phyloP scores from a whole-genome alignment of 2,888 invertebrate species.

The Eupithecia pulchellata region DNA sequence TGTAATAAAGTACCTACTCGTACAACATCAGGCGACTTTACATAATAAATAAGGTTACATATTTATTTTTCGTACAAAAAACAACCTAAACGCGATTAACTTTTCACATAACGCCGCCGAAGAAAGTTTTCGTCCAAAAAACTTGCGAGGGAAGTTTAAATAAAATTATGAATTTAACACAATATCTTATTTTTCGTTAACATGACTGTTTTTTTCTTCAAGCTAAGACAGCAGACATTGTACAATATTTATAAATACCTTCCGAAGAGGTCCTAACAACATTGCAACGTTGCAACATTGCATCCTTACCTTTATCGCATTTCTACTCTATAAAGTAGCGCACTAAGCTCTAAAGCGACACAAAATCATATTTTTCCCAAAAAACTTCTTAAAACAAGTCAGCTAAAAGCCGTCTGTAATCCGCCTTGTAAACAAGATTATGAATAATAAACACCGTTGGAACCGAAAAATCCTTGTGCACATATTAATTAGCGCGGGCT shows the following conservation, averaged over 20 bases:
- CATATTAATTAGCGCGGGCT: slow-evolving; percentile 63
- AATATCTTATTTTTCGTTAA: background rate
- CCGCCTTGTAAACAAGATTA: slow-evolving; percentile 49
- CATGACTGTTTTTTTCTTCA: background rate
- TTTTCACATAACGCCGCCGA: slow-evolving; percentile 14
- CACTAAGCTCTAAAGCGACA: slow-evolving; percentile 2
- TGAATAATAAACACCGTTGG: slow-evolving; percentile 50
- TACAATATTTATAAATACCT: background rate
- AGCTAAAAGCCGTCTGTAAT: slow-evolving; percentile 27
- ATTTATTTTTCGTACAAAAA: slow-evolving; percentile 33
- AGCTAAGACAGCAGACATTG: background rate
- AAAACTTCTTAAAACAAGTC: slow-evolving; percentile 3
- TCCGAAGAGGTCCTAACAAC: background rate
- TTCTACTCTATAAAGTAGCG: background rate
- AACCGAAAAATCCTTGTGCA: slow-evolving; percentile 50
- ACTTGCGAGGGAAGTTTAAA: slow-evolving; percentile 8
- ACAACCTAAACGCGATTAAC: slow-evolving; percentile 15
- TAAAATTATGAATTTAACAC: slow-evolving; percentile 11
- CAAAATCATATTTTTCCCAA: background rate
- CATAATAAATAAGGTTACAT: slow-evolving; percentile 30
- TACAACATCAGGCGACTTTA: slow-evolving; percentile 15
- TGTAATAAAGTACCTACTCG: slow-evolving; percentile 13
- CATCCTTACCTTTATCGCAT: background rate
- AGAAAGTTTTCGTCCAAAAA: slow-evolving; percentile 34
- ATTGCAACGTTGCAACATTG: background rate